Evolutionary conservation across 2,113 vertebrate species (phyloP).

Genomic region (Microtus pennsylvanicus): DNA sequence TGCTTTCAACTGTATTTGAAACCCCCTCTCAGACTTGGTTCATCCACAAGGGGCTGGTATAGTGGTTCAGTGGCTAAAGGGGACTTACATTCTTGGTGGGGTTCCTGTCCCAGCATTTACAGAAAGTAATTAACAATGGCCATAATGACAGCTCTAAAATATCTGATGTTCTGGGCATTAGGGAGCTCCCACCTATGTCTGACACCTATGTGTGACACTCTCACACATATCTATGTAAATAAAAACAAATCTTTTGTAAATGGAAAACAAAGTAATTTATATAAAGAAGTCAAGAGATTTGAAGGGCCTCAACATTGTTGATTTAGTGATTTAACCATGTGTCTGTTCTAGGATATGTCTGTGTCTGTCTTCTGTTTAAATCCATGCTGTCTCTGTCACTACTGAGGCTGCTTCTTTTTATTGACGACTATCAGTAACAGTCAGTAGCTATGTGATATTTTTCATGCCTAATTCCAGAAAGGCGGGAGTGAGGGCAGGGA

Average conservation of each 20-base stretch:
- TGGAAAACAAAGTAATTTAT: not conserved
- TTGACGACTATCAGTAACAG: not conserved
- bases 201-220: not conserved
- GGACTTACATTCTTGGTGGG: no score
- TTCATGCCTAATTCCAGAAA: not conserved
- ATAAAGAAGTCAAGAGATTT: not conserved
- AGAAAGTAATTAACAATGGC: not conserved
- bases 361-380: not conserved
- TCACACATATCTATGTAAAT: not conserved
- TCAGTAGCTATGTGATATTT: not conserved
- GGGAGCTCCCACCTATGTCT: not conserved
- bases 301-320: not conserved
- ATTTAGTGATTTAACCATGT: not conserved
- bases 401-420: not conserved
- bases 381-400: not conserved
- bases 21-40: not conserved
- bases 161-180: not conserved
- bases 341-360: not conserved
- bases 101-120: not conserved
- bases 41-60: not conserved
- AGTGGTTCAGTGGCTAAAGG: not conserved
- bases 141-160: not conserved
- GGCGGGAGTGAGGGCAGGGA: not conserved
- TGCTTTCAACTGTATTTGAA: constrained; percentile 13
- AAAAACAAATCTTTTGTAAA: not conserved